A percentile compares a stretch with the other conserved stretches of the same genome.
phyloP scores from a whole-genome alignment of 2,113 vertebrate species.

The Etheostoma cragini region DNA sequence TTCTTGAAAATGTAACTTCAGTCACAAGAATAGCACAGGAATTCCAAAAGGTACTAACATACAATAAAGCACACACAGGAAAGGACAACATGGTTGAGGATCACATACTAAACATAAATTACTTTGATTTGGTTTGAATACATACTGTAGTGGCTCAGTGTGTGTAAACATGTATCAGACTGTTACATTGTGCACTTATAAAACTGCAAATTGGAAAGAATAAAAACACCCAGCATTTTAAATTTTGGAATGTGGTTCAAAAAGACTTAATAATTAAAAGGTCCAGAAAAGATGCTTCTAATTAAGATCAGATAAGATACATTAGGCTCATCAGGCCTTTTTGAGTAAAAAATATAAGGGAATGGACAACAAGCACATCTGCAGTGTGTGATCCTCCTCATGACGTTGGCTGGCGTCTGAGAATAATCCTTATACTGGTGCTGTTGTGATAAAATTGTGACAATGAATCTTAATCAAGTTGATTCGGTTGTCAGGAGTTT shows the following conservation, averaged over 20 bases:
- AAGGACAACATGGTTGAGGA: not conserved
- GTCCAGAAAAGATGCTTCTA: too few species aligned
- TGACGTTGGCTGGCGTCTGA: conserved; percentile 65
- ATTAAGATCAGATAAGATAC: too few species aligned
- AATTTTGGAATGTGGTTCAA: not conserved
- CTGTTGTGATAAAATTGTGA: not conserved
- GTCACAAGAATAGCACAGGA: conserved; percentile 28
- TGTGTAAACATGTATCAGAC: conserved; percentile 27
- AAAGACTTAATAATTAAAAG: not conserved
- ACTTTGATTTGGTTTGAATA: not conserved
- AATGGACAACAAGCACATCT: not conserved
- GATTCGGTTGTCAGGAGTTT: not conserved
- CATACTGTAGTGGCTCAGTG: conserved; percentile 37
- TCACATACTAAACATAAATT: conserved; percentile 7
- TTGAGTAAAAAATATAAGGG: not conserved
- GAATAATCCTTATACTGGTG: conserved; percentile 16
- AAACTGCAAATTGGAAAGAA: not conserved
- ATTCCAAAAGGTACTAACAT: conserved; percentile 4
- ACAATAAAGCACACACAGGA: conserved; percentile 9
- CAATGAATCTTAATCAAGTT: not conserved
- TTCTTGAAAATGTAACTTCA: conserved; percentile 55
- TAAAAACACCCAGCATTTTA: not conserved
- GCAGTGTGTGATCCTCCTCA: conserved; percentile 22
- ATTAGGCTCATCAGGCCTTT: not conserved
- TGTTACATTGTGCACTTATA: not conserved